Base-by-base conservation (phyloP, 2,113 vertebrate species). In the Erythrocercus mccallii region DNA sequence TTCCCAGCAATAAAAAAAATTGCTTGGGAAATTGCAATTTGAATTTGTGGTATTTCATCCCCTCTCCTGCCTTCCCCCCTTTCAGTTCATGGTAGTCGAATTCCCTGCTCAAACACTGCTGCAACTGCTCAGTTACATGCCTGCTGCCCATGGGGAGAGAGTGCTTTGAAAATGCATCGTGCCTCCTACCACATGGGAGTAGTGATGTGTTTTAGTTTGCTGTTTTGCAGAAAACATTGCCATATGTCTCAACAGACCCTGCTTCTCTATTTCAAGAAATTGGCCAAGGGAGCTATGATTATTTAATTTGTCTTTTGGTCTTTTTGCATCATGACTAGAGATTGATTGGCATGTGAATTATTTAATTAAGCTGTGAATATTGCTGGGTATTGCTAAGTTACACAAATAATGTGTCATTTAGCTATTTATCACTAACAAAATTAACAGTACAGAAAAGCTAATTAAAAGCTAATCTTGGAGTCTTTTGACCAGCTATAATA, bases 321-420 rank as follows among this genome's bases (percentile, higher is more conserved):
- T 69, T 76, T 76, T 56, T 47, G 12, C 54, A n/a, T 51, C 44
- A 9, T 1, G 2, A 33, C 51, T 66, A 51, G 80, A 64, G 64
- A 81, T 37, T 93, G 64, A 81, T 37, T 93, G 76, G 81, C 51
- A 87, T 1, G 1, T 66, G 33, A 86, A 71, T n/a, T 90, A 74
- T 73, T 93, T 83, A 80, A 90, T 78, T 77, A 86, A 78, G 56
- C 71, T 83, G 54, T 83, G 71, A 82, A 24, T 77, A 42, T 78
- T 60, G 35, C 58, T 73, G 38, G 22, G 10, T 57, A 61, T 62
- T 68, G 30, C 48, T 40, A 37, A 94, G 35, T 66, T 90, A 88
- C 84, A 65, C 72, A 88, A 96, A 85, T 56, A 35, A 47, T n/a
- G 25, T 65, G 57, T 71, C 62, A 65, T 61, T 76, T 64, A 90